A percentile compares a stretch with the other conserved stretches of the same genome.
These are phyloP conservation scores for human (Homo sapiens) DNA, from an alignment of 2,113 vertebrate genomes.

Conservation along the genomic window DNA sequence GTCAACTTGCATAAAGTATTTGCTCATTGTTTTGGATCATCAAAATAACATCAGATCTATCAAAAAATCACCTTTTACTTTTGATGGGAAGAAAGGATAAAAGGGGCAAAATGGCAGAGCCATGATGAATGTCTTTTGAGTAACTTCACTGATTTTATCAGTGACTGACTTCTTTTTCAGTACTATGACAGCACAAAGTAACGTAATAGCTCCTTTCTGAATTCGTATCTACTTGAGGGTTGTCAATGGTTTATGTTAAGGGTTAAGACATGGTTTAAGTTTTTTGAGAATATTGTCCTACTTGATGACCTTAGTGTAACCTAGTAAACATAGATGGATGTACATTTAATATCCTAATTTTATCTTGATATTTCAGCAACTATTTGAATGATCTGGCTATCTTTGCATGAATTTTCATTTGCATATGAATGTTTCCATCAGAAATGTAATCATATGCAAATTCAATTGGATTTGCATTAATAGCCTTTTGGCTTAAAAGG, in stretches of 20 bases:
- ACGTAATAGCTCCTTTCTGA: not conserved
- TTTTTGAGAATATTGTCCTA: conserved; percentile 42
- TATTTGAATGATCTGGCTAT: conserved; percentile 79
- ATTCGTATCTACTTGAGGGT: not conserved
- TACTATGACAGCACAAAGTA: not conserved
- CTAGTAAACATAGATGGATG: conserved; percentile 62
- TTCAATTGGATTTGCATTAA: conserved; percentile 79
- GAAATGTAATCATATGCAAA: conserved; percentile 82
- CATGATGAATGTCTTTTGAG: conserved; percentile 22
- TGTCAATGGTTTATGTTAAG: not conserved
- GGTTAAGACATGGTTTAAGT: not conserved
- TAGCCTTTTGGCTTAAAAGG: conserved; percentile 75
- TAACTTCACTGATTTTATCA: not conserved
- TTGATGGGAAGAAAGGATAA: not conserved
- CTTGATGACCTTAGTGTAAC: conserved; percentile 63
- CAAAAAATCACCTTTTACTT: conserved; percentile 30
- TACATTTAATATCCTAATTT: conserved; percentile 75
- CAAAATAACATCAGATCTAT: conserved; percentile 7
- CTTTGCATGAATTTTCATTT: conserved; percentile 79
- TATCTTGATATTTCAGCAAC: conserved; percentile 78
- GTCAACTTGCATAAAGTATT: not conserved
- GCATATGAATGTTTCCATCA: conserved; percentile 81
- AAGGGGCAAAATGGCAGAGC: not conserved
- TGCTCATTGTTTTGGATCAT: not conserved
- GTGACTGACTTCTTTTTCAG: conserved; percentile 11